Percentiles rank a stretch among this genome's conserved stretches.
phyloP scores from a whole-genome alignment of 2,888 invertebrate genomes.

The Drosophila diplacantha region DNA sequence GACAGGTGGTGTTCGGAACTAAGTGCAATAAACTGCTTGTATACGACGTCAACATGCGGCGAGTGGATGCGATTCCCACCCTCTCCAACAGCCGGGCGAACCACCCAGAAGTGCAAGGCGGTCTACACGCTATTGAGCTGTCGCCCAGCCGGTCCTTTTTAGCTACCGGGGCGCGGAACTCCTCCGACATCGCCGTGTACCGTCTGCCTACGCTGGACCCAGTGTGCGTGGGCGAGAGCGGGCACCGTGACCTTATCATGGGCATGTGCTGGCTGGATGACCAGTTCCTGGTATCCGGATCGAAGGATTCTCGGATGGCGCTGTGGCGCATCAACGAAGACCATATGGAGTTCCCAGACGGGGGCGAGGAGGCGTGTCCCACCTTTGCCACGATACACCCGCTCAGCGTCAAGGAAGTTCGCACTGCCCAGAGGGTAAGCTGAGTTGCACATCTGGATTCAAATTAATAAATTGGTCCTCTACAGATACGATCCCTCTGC shows the following conservation, averaged over 20 bases:
- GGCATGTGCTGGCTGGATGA: constrained; percentile 98
- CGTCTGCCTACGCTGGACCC: constrained; percentile 95
- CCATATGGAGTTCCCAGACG: constrained; percentile 75
- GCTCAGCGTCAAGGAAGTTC: constrained; percentile 86
- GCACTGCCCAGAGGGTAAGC: constrained; percentile 83
- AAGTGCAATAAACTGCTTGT: constrained; percentile 98
- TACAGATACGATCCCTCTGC: constrained; percentile 87
- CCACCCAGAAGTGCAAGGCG: constrained; percentile 83
- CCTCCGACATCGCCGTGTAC: constrained; percentile 93
- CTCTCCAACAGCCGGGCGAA: constrained; percentile 82
- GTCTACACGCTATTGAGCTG: constrained; percentile 95
- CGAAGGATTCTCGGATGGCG: constrained; percentile 93
- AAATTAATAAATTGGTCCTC: constrained; percentile 7
- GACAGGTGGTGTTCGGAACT: constrained; percentile 97
- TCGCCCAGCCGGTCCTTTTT: constrained; percentile 94
- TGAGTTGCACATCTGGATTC: background rate
- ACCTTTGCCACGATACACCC: constrained; percentile 82
- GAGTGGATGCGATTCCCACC: constrained; percentile 93
- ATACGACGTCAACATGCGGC: constrained; percentile 91
- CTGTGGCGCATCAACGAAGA: constrained; percentile 88
- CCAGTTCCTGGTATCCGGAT: constrained; percentile 95
- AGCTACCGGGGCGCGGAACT: constrained; percentile 94
- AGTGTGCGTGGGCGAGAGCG: constrained; percentile 92
- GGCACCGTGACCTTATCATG: constrained; percentile 92
- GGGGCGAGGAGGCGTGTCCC: constrained; percentile 77